Evolutionary conservation across 2,888 invertebrate genomes (phyloP), one percentile per base, ranked within the genome.

Genomic region (Antheraea yamamai): DNA sequence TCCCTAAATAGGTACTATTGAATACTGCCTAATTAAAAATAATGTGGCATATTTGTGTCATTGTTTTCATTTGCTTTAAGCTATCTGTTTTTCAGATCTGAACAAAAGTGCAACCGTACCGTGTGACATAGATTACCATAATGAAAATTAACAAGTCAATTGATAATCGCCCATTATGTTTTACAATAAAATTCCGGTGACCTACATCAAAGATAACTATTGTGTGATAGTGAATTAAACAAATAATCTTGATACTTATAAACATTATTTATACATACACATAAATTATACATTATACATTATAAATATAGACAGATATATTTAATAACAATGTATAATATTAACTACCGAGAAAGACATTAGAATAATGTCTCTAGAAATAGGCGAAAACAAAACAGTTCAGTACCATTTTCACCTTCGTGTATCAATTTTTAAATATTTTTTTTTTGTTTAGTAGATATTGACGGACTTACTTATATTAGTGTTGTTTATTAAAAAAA

Each of bases 91-190:
- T 70, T 35, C 20, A 35, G 39, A 35, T 18, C 39, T 68, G 68
- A 35, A 68, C 68, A 68, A 68, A 39, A 68, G 35, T 68, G 39
- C 68, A 68, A 18, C 39, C n/a, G 39, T 70, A 70, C 70, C 39
- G 64, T 66, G 70, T 70, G 39, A 70, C 39, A 70, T 20, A n/a
- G 39, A 39, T 70, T 70, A 39, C 20, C 35, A 39, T 70, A 70
- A 70, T 70, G 39, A 20, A 39, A 39, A 39, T 39, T 39, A 70
- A 39, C 39, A 39, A 30, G 30, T 12, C 23, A n/a, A 61, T 23
- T 61, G 61, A 61, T 23, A 61, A 61, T 61, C 61, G 10, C 8
- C 61, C 10, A 23, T 61, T 61, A 10, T 61, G 61, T 61, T 61
- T 23, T 61, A 61, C 61, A 61, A 61, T 61, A 61, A n/a, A 61